Base-by-base conservation (phyloP, 1,140 invertebrate genomes). In the Bradynema listronoti region DNA sequence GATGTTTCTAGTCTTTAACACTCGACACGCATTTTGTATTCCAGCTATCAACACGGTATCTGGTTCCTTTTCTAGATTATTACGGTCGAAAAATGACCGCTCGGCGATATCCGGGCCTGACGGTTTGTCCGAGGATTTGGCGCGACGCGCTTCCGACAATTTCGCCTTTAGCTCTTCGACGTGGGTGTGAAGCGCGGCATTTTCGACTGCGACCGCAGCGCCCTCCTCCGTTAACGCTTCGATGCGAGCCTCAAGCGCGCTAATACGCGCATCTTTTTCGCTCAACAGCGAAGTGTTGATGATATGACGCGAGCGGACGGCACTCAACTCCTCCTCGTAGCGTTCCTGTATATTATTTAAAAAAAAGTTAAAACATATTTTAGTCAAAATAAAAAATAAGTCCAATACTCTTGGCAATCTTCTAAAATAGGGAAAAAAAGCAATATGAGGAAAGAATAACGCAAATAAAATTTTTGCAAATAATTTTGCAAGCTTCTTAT, bases 211-310 rank as follows among this genome's bases (percentile, higher is more conserved):
- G 0, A 50, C 22, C 9, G 39, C 9, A 1, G 46, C 66, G 24
- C 29, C 46, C 43, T 66, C 19, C 49, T 65, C 69, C 4, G 58
- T 68, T 32, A 68, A 27, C 43, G 65, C 66, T 6, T 52, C 24
- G 14, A 72, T 36, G 19, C 69, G 42, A 11, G 56, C 46, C 24
- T 68, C 66, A 39, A 68, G 36, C 25, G 58, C 39, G 11, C 27
- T 41, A 43, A 68, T 63, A 34, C 66, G 41, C 11, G 39, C 14
- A 32, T 68, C 69, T 4, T 61, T 71, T 25, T 65, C 63, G 7
- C 36, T 49, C 11, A 61, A 19, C 24, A 55, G 27, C 33, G 65
- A 29, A 6, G 33, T 29, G n/a, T 43, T 30, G 14, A 51, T 29
- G n/a, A 41, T 46, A 45, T 66, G 41, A 42, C 63, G 22, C 4